Base-by-base conservation (phyloP, 2,888 invertebrate species). In the Cheiracanthium punctorium region DNA sequence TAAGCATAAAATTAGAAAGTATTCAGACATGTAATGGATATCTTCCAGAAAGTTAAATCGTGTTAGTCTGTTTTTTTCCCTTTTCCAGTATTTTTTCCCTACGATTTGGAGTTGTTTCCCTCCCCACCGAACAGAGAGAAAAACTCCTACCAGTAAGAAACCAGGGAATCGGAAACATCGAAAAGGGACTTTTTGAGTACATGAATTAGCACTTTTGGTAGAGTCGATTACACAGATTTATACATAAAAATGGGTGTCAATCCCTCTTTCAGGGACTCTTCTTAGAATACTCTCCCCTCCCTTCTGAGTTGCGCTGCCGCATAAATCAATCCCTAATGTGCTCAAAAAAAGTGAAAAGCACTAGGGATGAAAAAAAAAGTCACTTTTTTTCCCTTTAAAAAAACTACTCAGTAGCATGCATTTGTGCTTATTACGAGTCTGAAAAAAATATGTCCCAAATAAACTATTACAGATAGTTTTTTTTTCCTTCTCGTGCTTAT, bases 291-390 rank as follows among this genome's bases (percentile, higher is more conserved):
- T 58, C 43, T 58, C 69, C 70, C 52, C 52, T 41, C 58, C 69
- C 37, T 29, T 43, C 28, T 8, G 69, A n/a, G 37, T 32, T 24
- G 33, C 70, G 67, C 65, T 73, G 28, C 29, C 48, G 72, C 72
- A 73, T 77, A 84, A 84, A 84, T 84, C 82, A 84, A 72, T 84
- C 77, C 82, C 82, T 77, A 84, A 84, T 77, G 82, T 84, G 72
- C 73, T 72, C 48, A 69, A 77, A 84, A 82, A 81, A 76, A 84
- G 72, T 52, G 75, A 37, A 82, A 70, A 75, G 75, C 82, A 82
- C 77, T 73, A 77, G 77, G 82, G 82, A 71, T 37, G 77, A 77
- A 77, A 77, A 77, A 77, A 77, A 71, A 58, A 58, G 14, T 58
- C 58, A 24, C 58, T 58, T 58, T 48, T n/a, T 58, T 58, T 75